Conservation (phyloP, 2,113 vertebrate genomes). For the Aegotheles bennettii region DNA sequence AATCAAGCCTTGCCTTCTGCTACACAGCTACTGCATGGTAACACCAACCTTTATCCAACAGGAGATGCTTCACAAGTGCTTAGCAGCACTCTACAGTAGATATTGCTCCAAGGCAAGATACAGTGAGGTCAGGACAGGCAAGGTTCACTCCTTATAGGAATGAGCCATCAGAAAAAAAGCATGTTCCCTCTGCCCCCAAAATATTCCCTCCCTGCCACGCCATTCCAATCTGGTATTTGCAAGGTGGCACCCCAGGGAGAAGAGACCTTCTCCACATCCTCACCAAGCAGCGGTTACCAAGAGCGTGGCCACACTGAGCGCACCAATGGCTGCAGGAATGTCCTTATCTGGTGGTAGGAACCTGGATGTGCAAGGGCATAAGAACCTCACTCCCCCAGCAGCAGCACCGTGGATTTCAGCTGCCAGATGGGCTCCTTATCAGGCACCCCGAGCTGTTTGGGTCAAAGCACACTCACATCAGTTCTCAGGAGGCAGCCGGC, state of each 20-base stretch:
- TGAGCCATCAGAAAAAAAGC: not conserved
- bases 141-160: not conserved
- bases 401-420: not conserved
- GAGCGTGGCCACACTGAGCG: rapidly evolving
- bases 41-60: not conserved
- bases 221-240: not conserved
- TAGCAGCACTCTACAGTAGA: not conserved
- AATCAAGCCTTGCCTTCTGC: not conserved
- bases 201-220: not conserved
- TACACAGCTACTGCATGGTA: not conserved
- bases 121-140: not conserved
- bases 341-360: not conserved
- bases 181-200: not conserved
- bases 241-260: not conserved
- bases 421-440: not conserved
- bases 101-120: not conserved
- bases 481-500: not conserved
- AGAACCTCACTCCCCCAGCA: not conserved
- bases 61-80: not conserved
- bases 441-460: not conserved
- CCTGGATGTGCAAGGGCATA: not conserved
- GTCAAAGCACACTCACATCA: not conserved
- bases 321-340: not conserved
- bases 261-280: not conserved
- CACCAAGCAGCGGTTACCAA: not conserved